phyloP scores from a whole-genome alignment of 2,113 vertebrate genomes.

The Ursus arctos region DNA sequence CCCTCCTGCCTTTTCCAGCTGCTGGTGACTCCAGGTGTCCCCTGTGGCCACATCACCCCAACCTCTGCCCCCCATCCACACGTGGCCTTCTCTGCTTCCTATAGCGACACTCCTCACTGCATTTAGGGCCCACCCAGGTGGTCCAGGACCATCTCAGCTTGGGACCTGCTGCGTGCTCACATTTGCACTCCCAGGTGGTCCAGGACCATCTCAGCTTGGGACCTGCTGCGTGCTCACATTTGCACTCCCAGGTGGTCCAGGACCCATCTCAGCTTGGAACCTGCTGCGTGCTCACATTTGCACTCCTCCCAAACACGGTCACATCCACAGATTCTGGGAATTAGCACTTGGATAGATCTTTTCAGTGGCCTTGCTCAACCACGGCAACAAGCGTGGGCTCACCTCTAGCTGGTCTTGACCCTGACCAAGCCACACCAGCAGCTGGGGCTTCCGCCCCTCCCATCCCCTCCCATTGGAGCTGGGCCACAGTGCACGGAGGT shows the following conservation, averaged over 20 bases:
- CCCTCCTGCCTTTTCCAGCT: neutral
- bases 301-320: neutral
- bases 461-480: rapidly evolving
- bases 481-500: no score
- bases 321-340: neutral
- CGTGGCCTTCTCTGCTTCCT: neutral
- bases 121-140: neutral
- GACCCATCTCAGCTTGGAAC: neutral
- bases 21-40: neutral
- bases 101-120: neutral
- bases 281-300: neutral
- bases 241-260: neutral
- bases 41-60: neutral
- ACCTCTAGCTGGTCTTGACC: neutral
- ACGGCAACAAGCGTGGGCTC: neutral
- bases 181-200: no score
- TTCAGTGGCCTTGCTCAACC: neutral
- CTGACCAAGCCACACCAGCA: neutral
- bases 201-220: no score
- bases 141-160: neutral
- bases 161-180: neutral
- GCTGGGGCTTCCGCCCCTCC: rapidly evolving
- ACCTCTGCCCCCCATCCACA: rapidly evolving
- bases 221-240: no score
- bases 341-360: rapidly evolving